Base-by-base conservation (phyloP, 2,113 vertebrate species). In the Proterorhinus semilunaris region DNA sequence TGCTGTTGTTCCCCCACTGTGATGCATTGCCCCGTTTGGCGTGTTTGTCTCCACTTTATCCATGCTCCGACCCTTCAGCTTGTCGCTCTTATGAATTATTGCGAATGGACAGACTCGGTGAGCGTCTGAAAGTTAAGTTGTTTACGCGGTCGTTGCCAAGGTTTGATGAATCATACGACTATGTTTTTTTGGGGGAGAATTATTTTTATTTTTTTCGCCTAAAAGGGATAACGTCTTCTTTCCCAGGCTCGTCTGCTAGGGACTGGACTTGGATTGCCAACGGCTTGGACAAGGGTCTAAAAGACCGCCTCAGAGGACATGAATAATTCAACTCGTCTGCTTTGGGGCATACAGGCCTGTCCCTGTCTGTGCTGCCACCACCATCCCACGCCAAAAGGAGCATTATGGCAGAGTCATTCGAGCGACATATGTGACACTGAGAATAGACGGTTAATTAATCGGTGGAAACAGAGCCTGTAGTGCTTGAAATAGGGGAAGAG, bases 261-360 rank as follows among this genome's bases (percentile, higher is more conserved):
- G 77, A 76, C 81, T 74, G 50, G 48, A 78, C 78, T 81, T 80
- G 69, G 75, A 84, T 76, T 76, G 83, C 77, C 72, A 85, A 90
- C 80, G 80, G 80, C 87, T 87, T 88, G 85, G 81, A 84, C 82
- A 74, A 42, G 2, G 80, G 85, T 88, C 81, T 79, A 76, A 55
- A 78, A 69, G 78, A 72, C 80, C 82, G 68, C 66, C 53, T 63
- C n/a, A 10, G 72, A 67, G 63, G 6, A 6, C 59, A 86, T 91
- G 86, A 87, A 91, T 91, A 82, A 92, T 91, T 74, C 80, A 92
- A 81, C 51, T 16, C 7, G 75, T 69, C 71, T 76, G 79, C 84
- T 81, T 45, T 36, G 73, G 73, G 80, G 78, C 82, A 88, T 80
- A 87, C 90, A 87, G 85, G 58, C 51, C 75, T 80, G 76, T 86